Evolutionary conservation across 1,140 invertebrate species (phyloP).

Genomic region (Eupeodes corollae): DNA sequence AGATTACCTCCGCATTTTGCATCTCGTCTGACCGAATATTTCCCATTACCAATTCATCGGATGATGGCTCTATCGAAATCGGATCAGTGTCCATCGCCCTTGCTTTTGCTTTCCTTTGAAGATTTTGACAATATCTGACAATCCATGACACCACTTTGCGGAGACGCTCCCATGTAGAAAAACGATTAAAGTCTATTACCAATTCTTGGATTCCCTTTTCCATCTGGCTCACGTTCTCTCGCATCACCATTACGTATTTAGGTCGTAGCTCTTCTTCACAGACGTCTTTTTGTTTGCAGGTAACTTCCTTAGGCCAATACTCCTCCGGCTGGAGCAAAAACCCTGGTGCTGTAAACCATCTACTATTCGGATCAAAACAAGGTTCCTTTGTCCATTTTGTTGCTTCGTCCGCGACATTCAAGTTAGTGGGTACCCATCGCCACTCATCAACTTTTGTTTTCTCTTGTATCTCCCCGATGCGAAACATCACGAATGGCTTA

Average conservation of each 20-base stretch:
- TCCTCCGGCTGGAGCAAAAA: not conserved
- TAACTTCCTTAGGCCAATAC: not conserved
- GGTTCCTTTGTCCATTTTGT: constrained; percentile 6
- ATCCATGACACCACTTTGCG: too few relatives aligned
- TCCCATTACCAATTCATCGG: too few relatives aligned
- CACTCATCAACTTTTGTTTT: constrained; percentile 12
- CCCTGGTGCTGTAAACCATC: not conserved
- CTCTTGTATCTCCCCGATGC: constrained; percentile 17
- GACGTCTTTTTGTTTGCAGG: not conserved
- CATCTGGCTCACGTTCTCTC: not conserved
- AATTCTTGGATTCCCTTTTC: too few relatives aligned
- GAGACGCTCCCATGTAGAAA: too few relatives aligned
- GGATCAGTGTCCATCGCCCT: too few relatives aligned
- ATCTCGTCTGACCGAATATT: not conserved
- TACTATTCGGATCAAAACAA: not conserved
- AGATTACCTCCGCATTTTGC: not conserved
- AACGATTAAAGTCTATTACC: too few relatives aligned
- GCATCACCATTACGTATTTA: not conserved
- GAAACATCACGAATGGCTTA: constrained; percentile 17
- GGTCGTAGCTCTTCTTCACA: not conserved
- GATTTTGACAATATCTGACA: too few relatives aligned
- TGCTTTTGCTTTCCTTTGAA: too few relatives aligned
- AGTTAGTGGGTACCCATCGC: not conserved
- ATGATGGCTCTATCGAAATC: too few relatives aligned
- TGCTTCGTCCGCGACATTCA: constrained; percentile 23